Evolutionary conservation across 2,888 invertebrate species (phyloP).

Genomic region (Cerastis rubricosa): DNA sequence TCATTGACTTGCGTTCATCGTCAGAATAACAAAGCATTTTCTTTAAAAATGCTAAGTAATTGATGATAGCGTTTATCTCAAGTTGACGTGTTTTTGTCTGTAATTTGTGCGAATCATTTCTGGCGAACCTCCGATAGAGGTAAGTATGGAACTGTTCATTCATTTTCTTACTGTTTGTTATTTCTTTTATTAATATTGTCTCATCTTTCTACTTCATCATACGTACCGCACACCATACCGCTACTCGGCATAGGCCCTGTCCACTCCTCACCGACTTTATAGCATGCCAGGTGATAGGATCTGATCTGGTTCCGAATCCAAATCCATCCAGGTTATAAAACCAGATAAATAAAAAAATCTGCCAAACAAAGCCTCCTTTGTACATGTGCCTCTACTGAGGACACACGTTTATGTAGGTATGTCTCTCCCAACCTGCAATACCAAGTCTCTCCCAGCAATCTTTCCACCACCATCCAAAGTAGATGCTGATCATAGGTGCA

Average conservation of each 20-base stretch:
- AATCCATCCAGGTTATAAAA: background rate
- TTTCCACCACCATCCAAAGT: background rate
- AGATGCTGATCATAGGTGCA: background rate
- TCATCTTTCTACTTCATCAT: background rate
- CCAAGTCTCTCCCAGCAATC: background rate
- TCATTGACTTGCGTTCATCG: background rate
- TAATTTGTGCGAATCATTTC: slow-evolving; percentile 21
- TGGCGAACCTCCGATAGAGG: background rate
- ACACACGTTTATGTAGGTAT: no score
- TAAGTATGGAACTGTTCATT: slow-evolving; percentile 19
- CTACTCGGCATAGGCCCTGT: background rate
- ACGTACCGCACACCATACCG: background rate
- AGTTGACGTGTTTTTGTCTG: slow-evolving; percentile 7
- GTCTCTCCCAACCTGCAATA: background rate
- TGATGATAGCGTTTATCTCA: slow-evolving; percentile 22
- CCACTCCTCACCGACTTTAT: no score
- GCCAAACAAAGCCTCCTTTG: background rate
- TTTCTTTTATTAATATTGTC: background rate
- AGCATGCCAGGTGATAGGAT: background rate
- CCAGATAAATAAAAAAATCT: background rate
- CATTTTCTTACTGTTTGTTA: no score
- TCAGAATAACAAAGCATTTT: background rate
- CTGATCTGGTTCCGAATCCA: background rate
- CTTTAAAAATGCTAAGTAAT: slow-evolving; percentile 1
- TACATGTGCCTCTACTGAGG: background rate